phyloP scores from a whole-genome alignment of 2,113 vertebrate species.

The Thamnaconus septentrionalis region DNA sequence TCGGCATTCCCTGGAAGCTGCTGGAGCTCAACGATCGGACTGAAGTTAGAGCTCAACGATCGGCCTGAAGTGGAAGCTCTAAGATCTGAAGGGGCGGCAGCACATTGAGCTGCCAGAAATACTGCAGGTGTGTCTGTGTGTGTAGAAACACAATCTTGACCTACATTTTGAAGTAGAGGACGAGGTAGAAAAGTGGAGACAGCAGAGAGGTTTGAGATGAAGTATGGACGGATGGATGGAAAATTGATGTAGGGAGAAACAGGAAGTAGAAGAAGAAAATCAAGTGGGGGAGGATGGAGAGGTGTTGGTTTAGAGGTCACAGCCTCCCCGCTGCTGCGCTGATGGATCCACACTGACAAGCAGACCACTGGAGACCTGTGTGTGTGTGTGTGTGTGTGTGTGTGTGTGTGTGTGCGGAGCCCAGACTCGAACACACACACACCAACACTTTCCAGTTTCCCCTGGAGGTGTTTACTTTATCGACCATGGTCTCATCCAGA shows the following conservation, averaged over 20 bases:
- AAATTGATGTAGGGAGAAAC: too few relatives aligned
- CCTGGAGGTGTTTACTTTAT: too few relatives aligned
- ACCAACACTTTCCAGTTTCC: too few relatives aligned
- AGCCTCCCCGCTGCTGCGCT: slow-evolving; percentile 49
- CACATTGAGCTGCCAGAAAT: slow-evolving; percentile 55
- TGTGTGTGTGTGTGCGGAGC: slow-evolving; percentile 27
- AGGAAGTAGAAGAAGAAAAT: background rate
- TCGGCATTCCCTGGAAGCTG: slow-evolving; percentile 34
- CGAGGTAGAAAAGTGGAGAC: background rate
- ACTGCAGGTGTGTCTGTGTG: slow-evolving; percentile 15
- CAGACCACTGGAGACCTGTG: slow-evolving; percentile 47
- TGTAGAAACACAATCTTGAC: slow-evolving; percentile 52
- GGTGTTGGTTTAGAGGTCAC: slow-evolving; percentile 33
- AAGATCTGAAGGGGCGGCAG: slow-evolving; percentile 58
- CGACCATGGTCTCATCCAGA: too few relatives aligned
- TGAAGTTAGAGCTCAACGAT: slow-evolving; percentile 49
- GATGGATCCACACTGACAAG: slow-evolving; percentile 61
- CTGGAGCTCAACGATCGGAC: slow-evolving; percentile 38
- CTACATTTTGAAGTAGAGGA: slow-evolving; percentile 35
- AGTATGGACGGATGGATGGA: too few relatives aligned
- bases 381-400: slow-evolving; percentile 32
- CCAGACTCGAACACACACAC: background rate
- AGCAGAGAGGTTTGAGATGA: too few relatives aligned
- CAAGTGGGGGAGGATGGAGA: slow-evolving; percentile 20
- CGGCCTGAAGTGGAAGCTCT: slow-evolving; percentile 60